Conservation (phyloP, 1,140 invertebrate species). For the Heliconius hewitsoni region DNA sequence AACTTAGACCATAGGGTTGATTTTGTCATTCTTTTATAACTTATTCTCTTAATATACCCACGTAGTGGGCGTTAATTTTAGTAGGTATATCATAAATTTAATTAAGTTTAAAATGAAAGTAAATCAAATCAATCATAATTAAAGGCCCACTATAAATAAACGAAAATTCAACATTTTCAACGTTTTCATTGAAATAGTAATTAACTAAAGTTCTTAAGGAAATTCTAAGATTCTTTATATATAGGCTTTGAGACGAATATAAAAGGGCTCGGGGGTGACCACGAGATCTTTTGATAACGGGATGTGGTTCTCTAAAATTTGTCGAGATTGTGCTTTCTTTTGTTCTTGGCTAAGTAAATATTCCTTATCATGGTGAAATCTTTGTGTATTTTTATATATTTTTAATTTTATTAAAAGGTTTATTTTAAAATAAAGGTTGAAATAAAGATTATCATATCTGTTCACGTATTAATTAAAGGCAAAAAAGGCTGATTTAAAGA, state of each 20-base stretch:
- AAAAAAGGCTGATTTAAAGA: too few relatives aligned
- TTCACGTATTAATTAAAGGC: too few relatives aligned
- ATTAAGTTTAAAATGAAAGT: neutral
- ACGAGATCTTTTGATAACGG: slow-evolving; percentile 9
- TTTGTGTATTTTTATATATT: neutral
- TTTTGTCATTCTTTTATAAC: too few relatives aligned
- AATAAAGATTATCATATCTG: too few relatives aligned
- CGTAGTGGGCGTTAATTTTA: too few relatives aligned
- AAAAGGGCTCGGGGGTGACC: slow-evolving; percentile 8
- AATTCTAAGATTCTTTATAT: slow-evolving; percentile 21
- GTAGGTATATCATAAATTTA: too few relatives aligned
- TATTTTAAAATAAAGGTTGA: too few relatives aligned
- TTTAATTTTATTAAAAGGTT: too few relatives aligned
- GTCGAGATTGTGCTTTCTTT: slow-evolving; percentile 8
- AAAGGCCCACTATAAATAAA: slow-evolving; percentile 10
- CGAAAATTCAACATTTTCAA: slow-evolving; percentile 8
- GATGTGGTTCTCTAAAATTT: neutral
- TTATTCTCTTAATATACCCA: too few relatives aligned
- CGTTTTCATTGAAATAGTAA: slow-evolving; percentile 18
- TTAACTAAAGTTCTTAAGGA: slow-evolving; percentile 17
- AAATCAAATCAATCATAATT: neutral
- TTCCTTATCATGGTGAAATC: neutral
- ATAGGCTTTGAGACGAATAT: slow-evolving; percentile 14
- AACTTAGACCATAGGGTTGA: too few relatives aligned
- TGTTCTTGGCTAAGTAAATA: neutral